Base-by-base conservation (phyloP, 2,888 invertebrate genomes). In the Plagodis pulveraria region DNA sequence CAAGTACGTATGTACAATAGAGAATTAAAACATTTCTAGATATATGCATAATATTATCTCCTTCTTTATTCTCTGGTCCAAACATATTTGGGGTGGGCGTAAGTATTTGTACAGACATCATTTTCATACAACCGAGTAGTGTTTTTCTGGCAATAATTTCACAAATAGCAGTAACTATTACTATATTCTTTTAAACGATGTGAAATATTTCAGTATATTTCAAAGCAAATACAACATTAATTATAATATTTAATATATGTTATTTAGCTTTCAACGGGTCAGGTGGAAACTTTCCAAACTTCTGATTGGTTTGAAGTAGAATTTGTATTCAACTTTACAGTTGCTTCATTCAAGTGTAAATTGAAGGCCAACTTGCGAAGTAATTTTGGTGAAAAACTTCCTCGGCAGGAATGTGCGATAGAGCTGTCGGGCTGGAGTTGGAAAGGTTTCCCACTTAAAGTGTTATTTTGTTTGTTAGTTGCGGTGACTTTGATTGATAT, bases 341-440 rank as follows among this genome's bases (percentile, higher is more conserved):
- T 63, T 70, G 70, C 78, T 74, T 76, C 78, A 82, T 79, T 82
- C 79, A 81, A 80, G 84, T 86, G 84, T 81, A 82, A 85, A 86
- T 83, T 84, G 81, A 81, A 78, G 84, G 77, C 74, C 71, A 76
- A 79, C 77, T 81, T 75, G 58, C 65, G 69, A 83, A 81, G 77
- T 81, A 76, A 83, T 83, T 80, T 77, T 55, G 70, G 63, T 65
- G 69, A 70, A 77, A 78, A 81, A 81, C 72, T 73, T 81, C 73
- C 48, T 9, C 52, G 51, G 57, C 52, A 62, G 69, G 63, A 74
- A 74, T 72, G 72, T 67, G 66, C 69, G 67, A 59, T 63, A 67
- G 61, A 67, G 63, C 61, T 63, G 65, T 63, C 52, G 47, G 59
- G 53, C 52, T 40, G 41, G 22, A 45, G 40, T 52, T 60, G 45